Evolutionary conservation across 2,888 invertebrate species (phyloP).

Genomic region (Andrena fulva): DNA sequence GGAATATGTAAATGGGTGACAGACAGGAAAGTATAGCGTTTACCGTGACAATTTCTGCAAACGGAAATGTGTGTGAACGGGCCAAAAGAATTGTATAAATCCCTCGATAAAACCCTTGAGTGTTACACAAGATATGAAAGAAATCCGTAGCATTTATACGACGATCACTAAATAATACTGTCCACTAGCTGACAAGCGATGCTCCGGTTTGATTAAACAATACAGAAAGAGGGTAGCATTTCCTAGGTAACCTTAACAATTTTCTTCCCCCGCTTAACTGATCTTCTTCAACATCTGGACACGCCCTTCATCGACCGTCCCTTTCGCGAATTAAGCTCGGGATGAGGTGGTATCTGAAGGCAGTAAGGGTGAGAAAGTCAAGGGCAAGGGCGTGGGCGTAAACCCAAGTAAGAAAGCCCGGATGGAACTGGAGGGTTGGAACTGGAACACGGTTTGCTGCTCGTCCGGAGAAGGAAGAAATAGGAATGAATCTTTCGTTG

Average conservation of each 20-base stretch:
- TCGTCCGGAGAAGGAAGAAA: conserved; percentile 31
- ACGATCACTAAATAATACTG: too few species aligned
- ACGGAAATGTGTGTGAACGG: too few species aligned
- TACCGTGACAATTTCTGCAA: too few species aligned
- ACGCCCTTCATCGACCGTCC: conserved; percentile 71
- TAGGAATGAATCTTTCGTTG: conserved; percentile 32
- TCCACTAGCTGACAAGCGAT: conserved; percentile 20
- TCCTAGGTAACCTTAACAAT: conserved; percentile 27
- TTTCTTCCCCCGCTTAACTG: conserved; percentile 48
- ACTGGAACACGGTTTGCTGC: conserved; percentile 47
- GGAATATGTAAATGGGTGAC: conserved; percentile 17
- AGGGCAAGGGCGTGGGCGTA: conserved; percentile 69
- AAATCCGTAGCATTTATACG: too few species aligned
- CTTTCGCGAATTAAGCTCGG: conserved; percentile 70
- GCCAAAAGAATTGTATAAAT: too few species aligned
- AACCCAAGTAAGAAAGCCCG: conserved; percentile 43
- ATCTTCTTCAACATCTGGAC: conserved; percentile 62
- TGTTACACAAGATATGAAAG: too few species aligned
- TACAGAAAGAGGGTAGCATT: conserved; percentile 5
- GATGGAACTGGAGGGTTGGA: conserved; percentile 36
- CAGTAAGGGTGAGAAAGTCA: conserved; percentile 70
- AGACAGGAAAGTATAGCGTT: not conserved
- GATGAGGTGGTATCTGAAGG: conserved; percentile 65
- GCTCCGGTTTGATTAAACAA: conserved; percentile 49
- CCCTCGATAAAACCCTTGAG: too few species aligned